Conservation (phyloP, 2,113 vertebrate genomes). For the Eidolon helvum region DNA sequence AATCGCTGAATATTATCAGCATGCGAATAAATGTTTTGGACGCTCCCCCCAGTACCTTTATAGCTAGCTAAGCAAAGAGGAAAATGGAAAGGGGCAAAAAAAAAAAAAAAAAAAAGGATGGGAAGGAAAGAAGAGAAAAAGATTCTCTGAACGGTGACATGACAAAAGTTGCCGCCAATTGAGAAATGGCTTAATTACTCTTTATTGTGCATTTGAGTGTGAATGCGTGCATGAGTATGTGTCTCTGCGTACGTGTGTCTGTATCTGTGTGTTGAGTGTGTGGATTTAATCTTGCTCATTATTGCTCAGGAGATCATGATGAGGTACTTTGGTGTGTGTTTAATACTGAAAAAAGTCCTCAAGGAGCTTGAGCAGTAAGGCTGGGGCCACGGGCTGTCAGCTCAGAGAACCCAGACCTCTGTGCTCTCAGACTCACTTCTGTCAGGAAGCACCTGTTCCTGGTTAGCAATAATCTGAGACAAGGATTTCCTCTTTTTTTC, state of each 20-base stretch:
- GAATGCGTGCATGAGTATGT: fast-evolving
- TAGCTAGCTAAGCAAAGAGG: neutral
- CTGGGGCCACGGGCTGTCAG: neutral
- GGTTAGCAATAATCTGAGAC: neutral
- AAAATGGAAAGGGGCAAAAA: neutral
- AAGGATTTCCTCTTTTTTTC: neutral
- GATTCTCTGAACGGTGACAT: neutral
- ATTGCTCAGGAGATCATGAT: neutral
- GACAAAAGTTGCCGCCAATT: neutral
- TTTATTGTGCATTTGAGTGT: neutral
- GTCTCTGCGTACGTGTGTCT: neutral
- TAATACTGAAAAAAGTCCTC: neutral
- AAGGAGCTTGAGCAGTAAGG: neutral
- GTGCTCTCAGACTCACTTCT: neutral
- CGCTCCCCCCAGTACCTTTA: neutral
- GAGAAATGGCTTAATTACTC: neutral
- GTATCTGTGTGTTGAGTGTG: neutral
- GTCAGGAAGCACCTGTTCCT: neutral
- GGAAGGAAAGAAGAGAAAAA: neutral
- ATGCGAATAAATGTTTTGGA: neutral
- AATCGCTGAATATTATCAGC: neutral
- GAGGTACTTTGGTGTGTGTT: neutral
- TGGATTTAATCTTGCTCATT: neutral
- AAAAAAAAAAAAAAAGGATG: neutral
- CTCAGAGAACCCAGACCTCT: neutral